A percentile compares a stretch with the other conserved stretches of the same genome.
Conservation (phyloP, 1,140 invertebrate genomes). For the Aphelenchoides fujianensis region DNA sequence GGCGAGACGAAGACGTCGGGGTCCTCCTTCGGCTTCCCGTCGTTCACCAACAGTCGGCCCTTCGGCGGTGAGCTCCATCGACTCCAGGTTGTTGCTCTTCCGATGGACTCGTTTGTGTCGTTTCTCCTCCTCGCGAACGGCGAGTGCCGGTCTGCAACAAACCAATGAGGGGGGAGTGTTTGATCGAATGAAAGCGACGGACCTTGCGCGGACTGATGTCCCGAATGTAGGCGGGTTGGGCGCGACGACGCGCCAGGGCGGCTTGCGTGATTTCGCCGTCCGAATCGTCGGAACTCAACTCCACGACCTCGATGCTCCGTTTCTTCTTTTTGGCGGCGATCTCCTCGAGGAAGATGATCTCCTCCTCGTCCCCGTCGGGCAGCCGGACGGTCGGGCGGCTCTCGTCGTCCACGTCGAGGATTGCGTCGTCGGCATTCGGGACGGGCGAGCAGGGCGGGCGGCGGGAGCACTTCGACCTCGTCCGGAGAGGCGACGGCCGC, state of each 20-base stretch:
- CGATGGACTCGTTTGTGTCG: conserved; percentile 9
- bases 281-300: conserved; percentile 36
- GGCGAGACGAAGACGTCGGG: conserved; percentile 87
- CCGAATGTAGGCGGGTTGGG: neutral
- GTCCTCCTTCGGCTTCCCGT: conserved; percentile 87
- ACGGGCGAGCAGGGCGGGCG: too few species aligned
- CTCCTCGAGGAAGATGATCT: conserved; percentile 27
- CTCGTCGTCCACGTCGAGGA: too few species aligned
- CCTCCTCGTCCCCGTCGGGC: conserved; percentile 22
- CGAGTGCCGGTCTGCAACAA: conserved; percentile 10
- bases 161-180: conserved; percentile 9
- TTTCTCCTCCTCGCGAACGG: conserved; percentile 13
- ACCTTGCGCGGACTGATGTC: neutral
- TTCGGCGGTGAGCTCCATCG: conserved; percentile 67
- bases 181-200: too few species aligned
- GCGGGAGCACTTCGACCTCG: too few species aligned
- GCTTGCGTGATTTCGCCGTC: conserved; percentile 28
- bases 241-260: neutral
- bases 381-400: too few species aligned
- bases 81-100: conserved; percentile 28
- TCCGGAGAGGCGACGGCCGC: too few species aligned
- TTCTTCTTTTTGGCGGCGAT: conserved; percentile 30
- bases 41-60: conserved; percentile 88
- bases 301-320: conserved; percentile 36
- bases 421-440: too few species aligned